Percentiles rank a stretch among this genome's conserved stretches.
These are phyloP conservation scores for Acridotheres tristis DNA, from an alignment of 2,797 vertebrate species.

Conservation along the genomic window DNA sequence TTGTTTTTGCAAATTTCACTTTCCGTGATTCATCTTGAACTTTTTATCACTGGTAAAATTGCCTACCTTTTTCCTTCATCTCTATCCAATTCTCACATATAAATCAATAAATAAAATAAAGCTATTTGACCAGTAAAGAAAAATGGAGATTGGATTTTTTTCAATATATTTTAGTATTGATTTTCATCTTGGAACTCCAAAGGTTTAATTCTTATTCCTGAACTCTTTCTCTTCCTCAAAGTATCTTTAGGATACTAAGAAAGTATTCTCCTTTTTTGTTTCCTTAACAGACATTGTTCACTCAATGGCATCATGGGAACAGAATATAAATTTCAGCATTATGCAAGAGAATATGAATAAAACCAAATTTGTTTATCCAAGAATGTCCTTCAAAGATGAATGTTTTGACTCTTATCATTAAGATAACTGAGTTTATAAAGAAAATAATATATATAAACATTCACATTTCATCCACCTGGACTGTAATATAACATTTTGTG, in stretches of 20 bases:
- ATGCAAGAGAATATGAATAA: not conserved
- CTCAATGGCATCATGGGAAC: not conserved
- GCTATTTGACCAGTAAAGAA: not conserved
- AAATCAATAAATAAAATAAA: not conserved
- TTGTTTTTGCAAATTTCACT: not conserved
- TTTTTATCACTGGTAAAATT: not conserved
- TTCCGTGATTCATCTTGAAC: not conserved
- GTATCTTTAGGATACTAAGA: not conserved
- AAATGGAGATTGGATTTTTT: not conserved
- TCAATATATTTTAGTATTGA: not conserved
- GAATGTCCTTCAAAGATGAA: not conserved
- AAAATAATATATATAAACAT: not conserved
- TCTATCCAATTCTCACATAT: not conserved
- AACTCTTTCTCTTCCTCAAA: not conserved
- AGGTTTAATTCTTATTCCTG: not conserved
- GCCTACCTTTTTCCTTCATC: not conserved
- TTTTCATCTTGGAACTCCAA: not conserved
- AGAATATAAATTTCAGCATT: not conserved
- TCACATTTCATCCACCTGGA: not conserved
- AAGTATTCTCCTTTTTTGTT: not conserved
- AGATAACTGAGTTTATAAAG: not conserved
- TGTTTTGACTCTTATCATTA: not conserved
- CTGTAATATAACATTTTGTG: not conserved
- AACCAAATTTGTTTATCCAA: not conserved
- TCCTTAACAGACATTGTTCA: not conserved